phyloP scores from a whole-genome alignment of 2,888 invertebrate species.

The Ochlodes sylvanus region DNA sequence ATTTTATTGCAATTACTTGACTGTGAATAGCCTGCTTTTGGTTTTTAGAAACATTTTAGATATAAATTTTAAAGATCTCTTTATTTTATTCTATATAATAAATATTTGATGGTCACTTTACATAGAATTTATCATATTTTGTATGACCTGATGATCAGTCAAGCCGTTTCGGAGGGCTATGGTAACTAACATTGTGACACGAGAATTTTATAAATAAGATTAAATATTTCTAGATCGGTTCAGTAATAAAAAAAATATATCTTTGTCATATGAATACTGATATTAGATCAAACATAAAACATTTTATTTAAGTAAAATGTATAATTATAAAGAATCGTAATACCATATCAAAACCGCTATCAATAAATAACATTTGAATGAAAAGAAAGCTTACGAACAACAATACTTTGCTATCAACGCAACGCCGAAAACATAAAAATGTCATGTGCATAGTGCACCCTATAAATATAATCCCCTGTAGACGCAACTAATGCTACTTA shows the following conservation, averaged over 20 bases:
- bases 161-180: too few relatives aligned
- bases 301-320: too few relatives aligned
- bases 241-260: too few relatives aligned
- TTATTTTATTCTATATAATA: too few relatives aligned
- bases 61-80: too few relatives aligned
- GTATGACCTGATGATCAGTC: too few relatives aligned
- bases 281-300: not conserved
- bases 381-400: slow-evolving; percentile 55
- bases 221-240: too few relatives aligned
- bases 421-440: slow-evolving; percentile 81
- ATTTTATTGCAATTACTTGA: slow-evolving; percentile 55
- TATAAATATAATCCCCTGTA: slow-evolving; percentile 80
- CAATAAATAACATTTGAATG: slow-evolving; percentile 49
- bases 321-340: not conserved
- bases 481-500: slow-evolving; percentile 72
- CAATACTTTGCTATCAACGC: slow-evolving; percentile 65
- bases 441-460: slow-evolving; percentile 83
- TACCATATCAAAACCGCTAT: slow-evolving; percentile 22
- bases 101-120: too few relatives aligned
- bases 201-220: too few relatives aligned
- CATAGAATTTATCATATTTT: too few relatives aligned
- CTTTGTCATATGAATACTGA: not conserved
- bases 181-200: too few relatives aligned
- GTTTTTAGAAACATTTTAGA: slow-evolving; percentile 12
- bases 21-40: slow-evolving; percentile 41